Conservation (phyloP, 2,113 vertebrate genomes). For the Nothocercus nigrocapillus region DNA sequence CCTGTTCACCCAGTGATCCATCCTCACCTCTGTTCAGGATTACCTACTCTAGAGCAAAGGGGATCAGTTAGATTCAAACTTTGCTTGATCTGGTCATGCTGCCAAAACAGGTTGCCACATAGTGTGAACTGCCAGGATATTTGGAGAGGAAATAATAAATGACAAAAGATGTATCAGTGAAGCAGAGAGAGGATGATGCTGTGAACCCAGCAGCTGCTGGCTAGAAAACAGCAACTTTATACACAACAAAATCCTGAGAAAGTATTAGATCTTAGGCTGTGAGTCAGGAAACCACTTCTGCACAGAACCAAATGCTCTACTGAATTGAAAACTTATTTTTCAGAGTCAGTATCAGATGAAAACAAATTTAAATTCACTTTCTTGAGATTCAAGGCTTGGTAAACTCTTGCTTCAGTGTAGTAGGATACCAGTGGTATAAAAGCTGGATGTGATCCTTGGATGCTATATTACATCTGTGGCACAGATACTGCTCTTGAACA, state of each 20-base stretch:
- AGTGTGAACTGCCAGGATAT: neutral
- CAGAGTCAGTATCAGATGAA: neutral
- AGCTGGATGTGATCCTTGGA: neutral
- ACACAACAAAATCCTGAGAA: neutral
- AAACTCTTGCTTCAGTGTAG: neutral
- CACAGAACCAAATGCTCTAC: neutral
- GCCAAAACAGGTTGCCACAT: neutral
- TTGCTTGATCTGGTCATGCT: neutral
- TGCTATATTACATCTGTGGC: neutral
- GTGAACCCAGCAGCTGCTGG: neutral
- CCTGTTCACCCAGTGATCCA: neutral
- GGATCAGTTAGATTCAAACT: neutral
- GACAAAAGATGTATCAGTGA: neutral
- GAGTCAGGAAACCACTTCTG: neutral
- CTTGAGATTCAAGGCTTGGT: neutral
- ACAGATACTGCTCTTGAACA: neutral
- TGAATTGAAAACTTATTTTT: neutral
- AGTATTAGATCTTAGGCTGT: neutral
- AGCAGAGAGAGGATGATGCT: neutral
- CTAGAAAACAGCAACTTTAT: neutral
- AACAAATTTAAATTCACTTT: neutral
- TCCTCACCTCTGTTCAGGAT: neutral
- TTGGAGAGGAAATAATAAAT: neutral
- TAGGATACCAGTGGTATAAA: neutral
- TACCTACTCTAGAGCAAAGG: neutral